Conservation (phyloP, 35 echinoderm and acorn worm genomes). For the Acanthaster planci region DNA sequence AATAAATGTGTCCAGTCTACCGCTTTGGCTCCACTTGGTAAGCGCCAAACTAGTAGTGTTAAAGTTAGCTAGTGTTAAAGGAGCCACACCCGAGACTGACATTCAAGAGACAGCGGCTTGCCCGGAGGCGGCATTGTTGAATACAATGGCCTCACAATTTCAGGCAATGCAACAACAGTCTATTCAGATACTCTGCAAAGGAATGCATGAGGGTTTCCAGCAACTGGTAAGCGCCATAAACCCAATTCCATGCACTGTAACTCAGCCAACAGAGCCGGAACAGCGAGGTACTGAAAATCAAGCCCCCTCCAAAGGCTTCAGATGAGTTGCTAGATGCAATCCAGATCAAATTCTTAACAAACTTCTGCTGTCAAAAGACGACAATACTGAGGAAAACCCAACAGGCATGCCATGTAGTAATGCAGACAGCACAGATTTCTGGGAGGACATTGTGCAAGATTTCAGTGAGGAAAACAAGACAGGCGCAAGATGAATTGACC, state of each 20-base stretch:
- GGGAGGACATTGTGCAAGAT: background rate
- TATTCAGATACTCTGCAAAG: background rate
- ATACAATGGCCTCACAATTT: no score
- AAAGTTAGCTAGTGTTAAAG: no score
- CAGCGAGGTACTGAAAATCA: background rate
- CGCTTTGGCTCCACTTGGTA: no score
- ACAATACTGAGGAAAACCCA: background rate
- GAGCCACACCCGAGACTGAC: no score
- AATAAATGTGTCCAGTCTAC: no score
- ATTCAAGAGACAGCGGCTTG: no score
- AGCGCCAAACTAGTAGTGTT: no score
- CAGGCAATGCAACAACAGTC: background rate
- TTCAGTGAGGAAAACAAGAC: background rate
- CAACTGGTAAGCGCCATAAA: background rate
- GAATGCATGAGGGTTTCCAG: background rate
- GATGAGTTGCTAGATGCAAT: background rate
- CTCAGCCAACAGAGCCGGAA: background rate
- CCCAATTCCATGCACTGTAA: background rate
- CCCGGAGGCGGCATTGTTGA: no score
- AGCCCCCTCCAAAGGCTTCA: background rate
- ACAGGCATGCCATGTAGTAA: background rate
- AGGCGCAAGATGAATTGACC: constrained; percentile 13
- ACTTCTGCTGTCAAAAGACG: background rate
- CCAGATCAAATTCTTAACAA: background rate
- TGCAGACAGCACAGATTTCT: background rate